A percentile compares a stretch with the other conserved stretches of the same genome.
Conservation (phyloP, 2,113 vertebrate genomes). For the Entelurus aequoreus region DNA sequence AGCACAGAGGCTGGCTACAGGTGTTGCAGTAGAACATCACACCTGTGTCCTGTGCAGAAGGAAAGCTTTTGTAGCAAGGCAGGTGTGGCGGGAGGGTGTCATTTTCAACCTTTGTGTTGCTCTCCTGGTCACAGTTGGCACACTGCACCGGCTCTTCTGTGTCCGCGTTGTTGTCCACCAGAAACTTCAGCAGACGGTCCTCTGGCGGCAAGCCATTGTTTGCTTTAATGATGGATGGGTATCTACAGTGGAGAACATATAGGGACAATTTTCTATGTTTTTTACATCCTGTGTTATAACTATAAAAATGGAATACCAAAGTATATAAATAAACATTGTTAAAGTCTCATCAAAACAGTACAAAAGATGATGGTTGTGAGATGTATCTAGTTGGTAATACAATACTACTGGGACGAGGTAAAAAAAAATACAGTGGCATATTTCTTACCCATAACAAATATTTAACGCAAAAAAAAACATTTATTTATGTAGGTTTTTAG, state of each 20-base stretch:
- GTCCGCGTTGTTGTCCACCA: slow-evolving; percentile 83
- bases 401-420: no score
- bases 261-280: no score
- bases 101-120: slow-evolving; percentile 72
- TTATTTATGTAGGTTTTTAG: no score
- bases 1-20: slow-evolving; percentile 86
- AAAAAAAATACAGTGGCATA: no score
- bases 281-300: no score
- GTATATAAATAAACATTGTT: no score
- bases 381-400: no score
- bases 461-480: no score
- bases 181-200: slow-evolving; percentile 86
- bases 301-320: no score
- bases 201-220: slow-evolving; percentile 78
- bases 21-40: slow-evolving; percentile 92
- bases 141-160: slow-evolving; percentile 78
- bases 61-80: background rate
- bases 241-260: slow-evolving; percentile 58
- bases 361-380: no score
- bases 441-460: no score
- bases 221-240: slow-evolving; percentile 82
- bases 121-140: slow-evolving; percentile 87
- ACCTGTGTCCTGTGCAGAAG: slow-evolving; percentile 74
- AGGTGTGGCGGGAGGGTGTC: background rate
- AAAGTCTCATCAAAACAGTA: no score